Evolutionary conservation across 2,113 vertebrate genomes (phyloP).

Genomic region (Trochalopteron elliotii): DNA sequence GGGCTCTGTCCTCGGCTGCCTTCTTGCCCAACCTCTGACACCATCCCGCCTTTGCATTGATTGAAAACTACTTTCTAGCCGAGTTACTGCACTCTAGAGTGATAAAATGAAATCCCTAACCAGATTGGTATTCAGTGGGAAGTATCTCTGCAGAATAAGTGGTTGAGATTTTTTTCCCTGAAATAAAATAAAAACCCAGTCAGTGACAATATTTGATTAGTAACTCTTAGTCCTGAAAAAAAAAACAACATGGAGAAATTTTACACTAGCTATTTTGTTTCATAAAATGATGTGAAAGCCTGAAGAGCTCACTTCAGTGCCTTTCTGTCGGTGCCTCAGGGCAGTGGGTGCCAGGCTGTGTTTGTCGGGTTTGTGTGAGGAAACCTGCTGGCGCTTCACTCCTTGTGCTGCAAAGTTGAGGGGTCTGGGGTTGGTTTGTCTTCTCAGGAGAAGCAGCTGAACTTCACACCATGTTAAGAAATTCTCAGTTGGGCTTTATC

Average conservation of each 20-base stretch:
- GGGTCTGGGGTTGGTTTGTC: background rate
- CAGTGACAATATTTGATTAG: background rate
- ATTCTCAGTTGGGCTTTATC: background rate
- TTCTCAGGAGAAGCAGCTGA: background rate
- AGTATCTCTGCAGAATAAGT: background rate
- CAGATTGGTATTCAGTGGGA: background rate
- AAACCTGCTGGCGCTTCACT: background rate
- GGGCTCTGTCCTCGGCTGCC: background rate
- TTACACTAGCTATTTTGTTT: background rate
- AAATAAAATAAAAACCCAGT: background rate
- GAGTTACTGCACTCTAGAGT: background rate
- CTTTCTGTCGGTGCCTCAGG: accelerated
- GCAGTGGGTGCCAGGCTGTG: accelerated
- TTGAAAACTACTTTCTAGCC: background rate
- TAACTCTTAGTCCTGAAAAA: background rate
- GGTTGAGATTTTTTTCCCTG: accelerated
- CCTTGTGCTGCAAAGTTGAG: accelerated
- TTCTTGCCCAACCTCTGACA: background rate
- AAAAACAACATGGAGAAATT: background rate
- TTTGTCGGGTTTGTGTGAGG: accelerated
- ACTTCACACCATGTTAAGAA: background rate
- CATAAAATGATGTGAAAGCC: background rate
- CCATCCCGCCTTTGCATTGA: background rate
- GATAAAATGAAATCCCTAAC: background rate
- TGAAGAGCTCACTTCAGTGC: background rate